phyloP scores from a whole-genome alignment of 2,113 vertebrate species.

The Alligator mississippiensis region DNA sequence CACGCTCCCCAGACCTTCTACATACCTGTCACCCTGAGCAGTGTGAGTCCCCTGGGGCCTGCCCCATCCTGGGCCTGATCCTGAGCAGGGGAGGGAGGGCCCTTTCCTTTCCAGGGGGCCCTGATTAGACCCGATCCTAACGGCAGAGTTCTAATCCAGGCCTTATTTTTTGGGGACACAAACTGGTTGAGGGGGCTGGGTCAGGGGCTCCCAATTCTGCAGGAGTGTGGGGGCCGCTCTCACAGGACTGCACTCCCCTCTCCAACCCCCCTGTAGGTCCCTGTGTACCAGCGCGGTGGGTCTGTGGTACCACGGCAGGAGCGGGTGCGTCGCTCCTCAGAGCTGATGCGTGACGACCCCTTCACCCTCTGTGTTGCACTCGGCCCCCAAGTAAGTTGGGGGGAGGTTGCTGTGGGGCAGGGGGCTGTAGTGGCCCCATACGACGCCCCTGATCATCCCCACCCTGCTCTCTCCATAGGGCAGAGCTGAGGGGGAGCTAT shows the following conservation, averaged over 20 bases:
- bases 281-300: constrained; percentile 90
- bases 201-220: too few relatives aligned
- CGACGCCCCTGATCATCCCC: neutral
- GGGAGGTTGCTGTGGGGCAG: too few relatives aligned
- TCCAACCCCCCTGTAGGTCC: constrained; percentile 79
- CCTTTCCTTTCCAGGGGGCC: neutral
- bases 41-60: constrained; percentile 50
- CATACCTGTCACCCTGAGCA: constrained; percentile 85
- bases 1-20: constrained; percentile 87
- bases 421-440: too few relatives aligned
- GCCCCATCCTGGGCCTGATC: neutral
- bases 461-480: constrained; percentile 67
- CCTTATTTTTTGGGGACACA: too few relatives aligned
- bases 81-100: neutral
- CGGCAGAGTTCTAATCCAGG: too few relatives aligned
- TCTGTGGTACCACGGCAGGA: constrained; percentile 88
- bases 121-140: too few relatives aligned
- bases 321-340: constrained; percentile 86
- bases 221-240: too few relatives aligned
- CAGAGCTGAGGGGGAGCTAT: constrained; percentile 87
- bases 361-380: constrained; percentile 90
- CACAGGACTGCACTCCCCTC: neutral
- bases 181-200: too few relatives aligned
- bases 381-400: constrained; percentile 77
- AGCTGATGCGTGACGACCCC: constrained; percentile 89